Conservation (phyloP, 2,113 vertebrate species). For the Paradisaea rubra region DNA sequence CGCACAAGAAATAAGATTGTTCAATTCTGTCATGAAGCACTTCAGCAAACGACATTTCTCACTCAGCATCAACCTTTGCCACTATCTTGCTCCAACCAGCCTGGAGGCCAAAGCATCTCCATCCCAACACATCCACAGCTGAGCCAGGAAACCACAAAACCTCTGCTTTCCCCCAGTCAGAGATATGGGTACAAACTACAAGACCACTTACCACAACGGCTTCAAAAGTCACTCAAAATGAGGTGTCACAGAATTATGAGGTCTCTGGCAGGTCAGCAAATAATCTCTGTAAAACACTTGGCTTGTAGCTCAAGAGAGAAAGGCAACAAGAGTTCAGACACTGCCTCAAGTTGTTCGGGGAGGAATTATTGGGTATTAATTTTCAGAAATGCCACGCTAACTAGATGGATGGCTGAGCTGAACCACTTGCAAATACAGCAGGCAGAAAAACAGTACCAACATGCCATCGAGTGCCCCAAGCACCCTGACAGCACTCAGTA, state of each 20-base stretch:
- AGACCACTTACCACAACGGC: neutral
- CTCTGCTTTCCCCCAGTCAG: neutral
- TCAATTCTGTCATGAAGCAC: neutral
- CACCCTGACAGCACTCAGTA: neutral
- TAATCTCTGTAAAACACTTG: neutral
- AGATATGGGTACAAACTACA: neutral
- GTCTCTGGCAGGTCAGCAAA: neutral
- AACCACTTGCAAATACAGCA: neutral
- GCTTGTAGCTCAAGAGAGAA: neutral
- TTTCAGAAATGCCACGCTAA: neutral
- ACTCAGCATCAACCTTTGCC: neutral
- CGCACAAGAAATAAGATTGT: neutral
- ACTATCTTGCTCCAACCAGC: neutral
- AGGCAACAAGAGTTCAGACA: neutral
- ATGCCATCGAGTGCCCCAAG: neutral
- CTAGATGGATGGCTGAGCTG: neutral
- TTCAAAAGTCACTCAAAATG: neutral
- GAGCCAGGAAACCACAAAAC: neutral
- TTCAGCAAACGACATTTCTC: neutral
- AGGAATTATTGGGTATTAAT: neutral
- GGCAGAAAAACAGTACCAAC: neutral
- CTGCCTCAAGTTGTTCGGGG: neutral
- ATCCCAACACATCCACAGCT: neutral
- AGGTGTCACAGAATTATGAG: neutral
- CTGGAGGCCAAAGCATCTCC: neutral